phyloP scores from a whole-genome alignment of 2,888 invertebrate species.

The Hirtodrosophila histrioides region DNA sequence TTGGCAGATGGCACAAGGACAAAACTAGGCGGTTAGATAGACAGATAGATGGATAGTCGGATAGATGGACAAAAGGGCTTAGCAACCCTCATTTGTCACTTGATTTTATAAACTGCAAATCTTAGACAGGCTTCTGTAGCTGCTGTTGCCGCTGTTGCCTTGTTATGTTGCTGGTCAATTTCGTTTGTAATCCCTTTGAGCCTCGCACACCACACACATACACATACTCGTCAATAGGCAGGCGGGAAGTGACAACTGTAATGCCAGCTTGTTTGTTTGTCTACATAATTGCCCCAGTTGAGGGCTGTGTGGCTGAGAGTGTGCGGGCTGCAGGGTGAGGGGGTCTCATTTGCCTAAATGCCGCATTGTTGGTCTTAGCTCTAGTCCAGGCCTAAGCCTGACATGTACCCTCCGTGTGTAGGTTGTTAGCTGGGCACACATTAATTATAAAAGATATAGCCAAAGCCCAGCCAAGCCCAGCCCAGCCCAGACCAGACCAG shows the following conservation, averaged over 20 bases:
- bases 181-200: constrained; percentile 75
- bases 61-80: constrained; percentile 43
- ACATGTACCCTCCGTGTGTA: constrained; percentile 25
- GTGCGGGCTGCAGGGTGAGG: constrained; percentile 1
- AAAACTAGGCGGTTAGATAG: constrained; percentile 39
- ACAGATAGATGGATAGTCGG: constrained; percentile 17
- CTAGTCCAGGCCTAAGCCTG: constrained; percentile 51
- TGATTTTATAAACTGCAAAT: constrained; percentile 77
- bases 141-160: constrained; percentile 38
- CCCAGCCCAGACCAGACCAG: constrained; percentile 20
- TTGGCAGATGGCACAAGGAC: constrained; percentile 38
- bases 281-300: constrained; percentile 71
- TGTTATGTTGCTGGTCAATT: constrained; percentile 78
- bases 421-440: constrained; percentile 48
- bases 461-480: constrained; percentile 18
- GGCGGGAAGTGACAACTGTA: constrained; percentile 69
- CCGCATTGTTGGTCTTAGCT: constrained; percentile 50
- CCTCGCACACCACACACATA: constrained; percentile 35
- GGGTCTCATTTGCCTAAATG: constrained; percentile 59
- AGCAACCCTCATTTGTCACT: constrained; percentile 76
- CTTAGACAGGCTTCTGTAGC: constrained; percentile 29
- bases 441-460: constrained; percentile 66
- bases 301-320: constrained; percentile 43
- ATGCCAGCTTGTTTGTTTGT: constrained; percentile 70
- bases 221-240: constrained; percentile 35